Conservation (phyloP, 2,888 invertebrate genomes). For the Anarsia innoxiella region DNA sequence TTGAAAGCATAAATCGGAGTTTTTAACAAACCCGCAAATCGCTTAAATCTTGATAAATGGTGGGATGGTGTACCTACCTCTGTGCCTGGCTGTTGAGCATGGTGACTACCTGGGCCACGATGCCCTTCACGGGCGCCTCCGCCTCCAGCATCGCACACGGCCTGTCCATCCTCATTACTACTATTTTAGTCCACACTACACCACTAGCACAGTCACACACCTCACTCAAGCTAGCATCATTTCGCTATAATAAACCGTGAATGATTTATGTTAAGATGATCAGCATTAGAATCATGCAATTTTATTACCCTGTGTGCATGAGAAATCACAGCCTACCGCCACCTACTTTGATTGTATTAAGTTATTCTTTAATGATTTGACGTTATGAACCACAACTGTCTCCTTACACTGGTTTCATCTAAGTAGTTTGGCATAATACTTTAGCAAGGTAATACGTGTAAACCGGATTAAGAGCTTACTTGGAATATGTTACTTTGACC, state of each 20-base stretch:
- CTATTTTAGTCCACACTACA: constrained; percentile 1
- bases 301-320: too few species aligned
- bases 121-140: constrained; percentile 66
- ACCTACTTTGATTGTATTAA: too few species aligned
- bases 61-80: too few species aligned
- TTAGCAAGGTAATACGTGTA: background rate
- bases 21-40: too few species aligned
- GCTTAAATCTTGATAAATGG: too few species aligned
- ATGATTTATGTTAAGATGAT: constrained; percentile 8
- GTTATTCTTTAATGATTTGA: too few species aligned
- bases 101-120: constrained; percentile 70
- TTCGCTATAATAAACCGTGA: constrained; percentile 5
- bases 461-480: constrained; percentile 7
- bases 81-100: constrained; percentile 70
- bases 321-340: too few species aligned
- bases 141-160: constrained; percentile 48
- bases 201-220: constrained; percentile 15
- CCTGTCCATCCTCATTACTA: constrained; percentile 63
- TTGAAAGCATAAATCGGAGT: too few species aligned
- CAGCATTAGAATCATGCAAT: constrained; percentile 4
- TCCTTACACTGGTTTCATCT: too few species aligned
- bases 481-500: background rate
- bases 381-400: too few species aligned
- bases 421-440: background rate
- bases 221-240: constrained; percentile 16